phyloP scores from a whole-genome alignment of 2,888 invertebrate genomes.

The Sinotaia quadrata region DNA sequence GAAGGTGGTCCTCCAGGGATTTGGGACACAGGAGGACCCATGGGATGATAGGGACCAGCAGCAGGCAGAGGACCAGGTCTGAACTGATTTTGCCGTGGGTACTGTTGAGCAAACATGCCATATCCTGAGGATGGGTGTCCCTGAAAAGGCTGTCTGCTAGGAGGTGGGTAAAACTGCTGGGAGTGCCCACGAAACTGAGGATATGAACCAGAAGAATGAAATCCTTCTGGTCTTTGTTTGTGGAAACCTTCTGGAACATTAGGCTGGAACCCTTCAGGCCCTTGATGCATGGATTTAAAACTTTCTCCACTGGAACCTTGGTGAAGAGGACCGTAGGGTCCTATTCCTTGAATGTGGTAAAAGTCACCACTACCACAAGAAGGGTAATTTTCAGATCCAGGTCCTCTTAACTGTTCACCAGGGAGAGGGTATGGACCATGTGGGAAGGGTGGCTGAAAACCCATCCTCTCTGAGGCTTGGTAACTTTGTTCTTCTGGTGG shows the following conservation, averaged over 20 bases:
- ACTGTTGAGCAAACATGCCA: conserved; percentile 25
- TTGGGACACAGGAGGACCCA: conserved; percentile 20
- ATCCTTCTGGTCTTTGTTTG: conserved; percentile 7
- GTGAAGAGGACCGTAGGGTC: conserved; percentile 1
- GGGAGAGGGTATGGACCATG: conserved; percentile 26
- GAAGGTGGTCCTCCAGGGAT: conserved; percentile 19
- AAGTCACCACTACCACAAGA: not conserved
- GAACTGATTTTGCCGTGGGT: conserved; percentile 22
- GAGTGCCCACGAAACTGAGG: conserved; percentile 16
- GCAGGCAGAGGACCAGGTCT: conserved; percentile 9
- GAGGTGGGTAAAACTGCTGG: not conserved
- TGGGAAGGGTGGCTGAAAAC: conserved; percentile 12
- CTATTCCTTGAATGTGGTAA: conserved; percentile 14
- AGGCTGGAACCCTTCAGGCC: not conserved
- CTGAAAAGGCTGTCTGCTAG: conserved; percentile 8
- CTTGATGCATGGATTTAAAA: not conserved
- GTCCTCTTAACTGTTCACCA: conserved; percentile 16
- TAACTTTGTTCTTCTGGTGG: conserved; percentile 1
- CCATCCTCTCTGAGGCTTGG: not conserved
- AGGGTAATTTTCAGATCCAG: not conserved
- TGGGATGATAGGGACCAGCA: conserved; percentile 6
- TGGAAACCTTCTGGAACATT: conserved; percentile 19
- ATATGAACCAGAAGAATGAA: conserved; percentile 12
- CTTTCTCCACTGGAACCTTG: not conserved
- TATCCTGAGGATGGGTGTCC: conserved; percentile 8